Base-by-base conservation (phyloP, 2,888 invertebrate species). In the Orthosia incerta region DNA sequence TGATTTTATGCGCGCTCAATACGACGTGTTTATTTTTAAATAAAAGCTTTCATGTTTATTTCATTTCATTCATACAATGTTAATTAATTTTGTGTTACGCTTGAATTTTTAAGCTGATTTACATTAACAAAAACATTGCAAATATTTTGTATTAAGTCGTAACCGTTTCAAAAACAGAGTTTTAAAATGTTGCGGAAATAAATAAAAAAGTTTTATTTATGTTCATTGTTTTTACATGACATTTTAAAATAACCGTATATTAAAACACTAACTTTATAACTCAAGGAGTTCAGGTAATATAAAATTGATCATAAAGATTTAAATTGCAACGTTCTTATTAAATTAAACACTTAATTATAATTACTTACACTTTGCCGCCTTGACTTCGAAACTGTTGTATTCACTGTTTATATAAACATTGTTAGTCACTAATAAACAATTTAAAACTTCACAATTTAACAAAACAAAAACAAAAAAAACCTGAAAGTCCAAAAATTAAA, bases 351-450 rank as follows among this genome's bases (percentile, higher is more conserved):
- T 80, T 72, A 68, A 72, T 73, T 66, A 62, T 76, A 79, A 76
- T 76, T 74, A 86, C 86, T 87, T 82, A 87, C 82, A 80, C 73
- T 82, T 79, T 77, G 66, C 57, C 59, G 73, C 76, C 79, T 84
- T 76, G 76, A 73, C 76, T 79, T 68, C 77, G 31, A 71, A 80
- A 72, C 70, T 74, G 55, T 60, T 62, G 15, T 53, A 67, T 62
- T 64, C 77, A 71, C 67, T 78, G 18, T 48, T 75, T 20, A 76
- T 60, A 65, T 23, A 13, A 79, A 71, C 68, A 72, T 71, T 67
- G 57, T 75, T 63, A 75, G 73, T 65, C 80, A 82, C 69, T 65
- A 80, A 82, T 61, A 79, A 76, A 77, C 67, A 70, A 64, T 70
- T 63, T 18, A 51, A 74, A 82, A 75, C 80, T 77, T 80, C 76